Base-by-base conservation (phyloP, 30 jellyfish, hydroid and myxozoan genomes). In the Turritopsis dohrnii region DNA sequence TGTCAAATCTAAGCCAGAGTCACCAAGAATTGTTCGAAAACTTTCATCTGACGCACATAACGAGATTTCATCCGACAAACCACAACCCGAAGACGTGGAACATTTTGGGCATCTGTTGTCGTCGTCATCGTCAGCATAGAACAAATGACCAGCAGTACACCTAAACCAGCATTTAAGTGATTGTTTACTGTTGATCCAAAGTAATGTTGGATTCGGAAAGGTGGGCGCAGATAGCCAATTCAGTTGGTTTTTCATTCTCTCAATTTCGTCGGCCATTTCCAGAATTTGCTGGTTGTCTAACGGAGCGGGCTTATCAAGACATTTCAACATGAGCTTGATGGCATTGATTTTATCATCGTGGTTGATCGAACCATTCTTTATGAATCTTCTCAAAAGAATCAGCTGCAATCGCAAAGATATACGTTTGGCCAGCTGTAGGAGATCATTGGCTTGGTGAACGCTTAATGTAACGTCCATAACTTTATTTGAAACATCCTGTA, bases 371-470 rank as follows among this genome's bases (percentile, higher is more conserved):
- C 60, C 13, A 3, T 41, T 41, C 60, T 41, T 41, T 41, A 41
- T 13, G 60, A 41, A 41, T 41, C 77, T 16, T 69, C 30, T 23
- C 9, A 16, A 69, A n/a, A 69, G 28, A 19, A 69, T 69, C 28
- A 23, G 30, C 30, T 69, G 77, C 77, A 69, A 69, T 27, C 30
- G 28, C 30, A 69, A 69, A 1, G 31, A 69, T n/a, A 69, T 69
- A 27, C 77, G 77, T 8, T 69, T 27, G 16, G 19, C 31, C 8
- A 69, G 77, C 16, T 7, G 31, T 8, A 69, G 77, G 22, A 69
- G 77, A 69, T 69, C 77, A 9, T 19, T 69, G 28, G 77, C 77
- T 69, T 69, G 31, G 28, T 69, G 77, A 27, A 69, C 30, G 22
- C 31, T 69, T 69, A 69, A 69, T 19, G 77, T 27, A 7, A 17